Evolutionary conservation across 2,113 vertebrate species (phyloP).

Genomic region (Antigone vipio): DNA sequence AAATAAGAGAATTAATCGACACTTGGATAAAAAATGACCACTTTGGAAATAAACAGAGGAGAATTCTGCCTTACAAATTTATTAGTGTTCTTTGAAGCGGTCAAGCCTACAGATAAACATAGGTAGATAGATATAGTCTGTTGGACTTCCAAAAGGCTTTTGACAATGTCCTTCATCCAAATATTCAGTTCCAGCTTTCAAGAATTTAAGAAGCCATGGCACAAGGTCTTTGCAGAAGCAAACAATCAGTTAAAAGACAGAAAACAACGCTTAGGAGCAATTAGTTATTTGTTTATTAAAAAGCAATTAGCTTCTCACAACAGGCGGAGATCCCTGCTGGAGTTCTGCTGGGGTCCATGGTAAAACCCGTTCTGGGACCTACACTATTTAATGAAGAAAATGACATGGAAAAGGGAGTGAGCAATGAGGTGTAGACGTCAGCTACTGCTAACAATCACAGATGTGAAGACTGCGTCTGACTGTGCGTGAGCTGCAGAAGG

Average conservation of each 20-base stretch:
- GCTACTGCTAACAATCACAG: not conserved
- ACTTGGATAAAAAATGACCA: not conserved
- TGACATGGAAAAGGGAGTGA: not conserved
- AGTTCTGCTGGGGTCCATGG: not conserved
- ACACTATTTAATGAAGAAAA: not conserved
- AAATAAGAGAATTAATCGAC: not conserved
- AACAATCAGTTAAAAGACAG: not conserved
- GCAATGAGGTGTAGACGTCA: not conserved
- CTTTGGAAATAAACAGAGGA: not conserved
- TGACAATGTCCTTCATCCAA: not conserved
- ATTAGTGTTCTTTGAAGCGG: not conserved
- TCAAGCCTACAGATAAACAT: not conserved
- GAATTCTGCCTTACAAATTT: not conserved
- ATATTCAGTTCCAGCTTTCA: not conserved
- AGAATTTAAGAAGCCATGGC: not conserved
- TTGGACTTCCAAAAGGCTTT: not conserved
- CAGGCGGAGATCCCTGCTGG: not conserved
- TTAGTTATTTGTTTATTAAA: not conserved
- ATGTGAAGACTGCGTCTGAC: not conserved
- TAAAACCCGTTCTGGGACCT: not conserved
- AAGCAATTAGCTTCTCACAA: not conserved
- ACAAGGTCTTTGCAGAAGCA: not conserved
- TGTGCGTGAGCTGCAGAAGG: not conserved
- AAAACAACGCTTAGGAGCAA: not conserved
- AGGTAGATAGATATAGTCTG: not conserved